Percentiles rank a stretch among this genome's conserved stretches.
Conservation (phyloP, 2,797 vertebrate species). For the Cottoperca gobio region DNA sequence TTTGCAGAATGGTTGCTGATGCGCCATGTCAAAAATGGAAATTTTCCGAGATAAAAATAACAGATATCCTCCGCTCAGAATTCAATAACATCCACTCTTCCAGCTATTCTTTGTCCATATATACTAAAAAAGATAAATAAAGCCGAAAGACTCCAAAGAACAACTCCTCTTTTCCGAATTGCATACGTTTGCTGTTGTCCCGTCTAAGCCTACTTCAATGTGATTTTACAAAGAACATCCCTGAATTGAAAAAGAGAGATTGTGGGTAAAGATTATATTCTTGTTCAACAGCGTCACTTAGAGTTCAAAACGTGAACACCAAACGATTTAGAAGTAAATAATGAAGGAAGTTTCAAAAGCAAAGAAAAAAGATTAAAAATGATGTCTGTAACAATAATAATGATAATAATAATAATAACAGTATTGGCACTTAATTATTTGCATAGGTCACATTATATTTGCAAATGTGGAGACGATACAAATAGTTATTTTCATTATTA, state of each 20-base stretch:
- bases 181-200: not conserved
- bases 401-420: no score
- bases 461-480: no score
- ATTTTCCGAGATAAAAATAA: not conserved
- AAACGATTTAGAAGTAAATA: no score
- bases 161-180: no score
- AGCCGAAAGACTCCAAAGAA: fast-evolving
- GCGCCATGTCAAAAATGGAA: constrained; percentile 11
- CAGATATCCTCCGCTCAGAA: fast-evolving
- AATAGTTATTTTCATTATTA: no score
- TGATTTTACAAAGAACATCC: not conserved
- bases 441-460: no score
- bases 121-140: not conserved
- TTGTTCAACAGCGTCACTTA: not conserved
- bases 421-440: no score
- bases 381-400: no score
- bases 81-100: not conserved
- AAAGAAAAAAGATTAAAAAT: no score
- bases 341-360: no score
- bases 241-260: not conserved
- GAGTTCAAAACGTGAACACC: no score
- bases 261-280: not conserved
- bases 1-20: constrained; percentile 11
- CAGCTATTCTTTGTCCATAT: not conserved
- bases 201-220: not conserved